Conservation (phyloP, 2,888 invertebrate species). For the Pegoplata infirma region DNA sequence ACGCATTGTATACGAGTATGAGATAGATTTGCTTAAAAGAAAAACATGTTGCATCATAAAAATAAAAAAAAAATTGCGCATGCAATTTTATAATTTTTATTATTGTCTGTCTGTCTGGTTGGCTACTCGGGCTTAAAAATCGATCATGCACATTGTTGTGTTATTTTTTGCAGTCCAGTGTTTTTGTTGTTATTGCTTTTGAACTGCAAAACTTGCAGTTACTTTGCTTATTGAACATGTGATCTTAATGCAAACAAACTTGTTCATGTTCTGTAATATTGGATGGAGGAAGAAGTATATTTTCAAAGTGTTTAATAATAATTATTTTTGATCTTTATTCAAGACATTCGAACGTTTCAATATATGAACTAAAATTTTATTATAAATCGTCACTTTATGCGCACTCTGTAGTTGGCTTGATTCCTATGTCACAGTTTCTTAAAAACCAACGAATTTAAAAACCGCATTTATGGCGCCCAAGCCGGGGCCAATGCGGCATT, state of each 20-base stretch:
- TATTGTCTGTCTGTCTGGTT: constrained; percentile 1
- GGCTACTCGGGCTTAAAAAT: constrained; percentile 50
- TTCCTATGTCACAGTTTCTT: too few species aligned
- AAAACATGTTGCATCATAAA: constrained; percentile 16
- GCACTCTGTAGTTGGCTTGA: too few species aligned
- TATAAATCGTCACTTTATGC: too few species aligned
- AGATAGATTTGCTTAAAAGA: background rate
- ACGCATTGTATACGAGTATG: background rate
- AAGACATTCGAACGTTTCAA: too few species aligned
- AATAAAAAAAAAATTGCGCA: constrained; percentile 30
- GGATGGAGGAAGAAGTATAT: background rate
- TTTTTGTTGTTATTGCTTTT: constrained; percentile 10
- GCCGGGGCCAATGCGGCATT: too few species aligned
- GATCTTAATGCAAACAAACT: constrained; percentile 10
- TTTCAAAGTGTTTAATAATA: too few species aligned
- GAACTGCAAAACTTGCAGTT: constrained; percentile 34
- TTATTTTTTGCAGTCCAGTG: constrained; percentile 13
- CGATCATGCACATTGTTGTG: constrained; percentile 51
- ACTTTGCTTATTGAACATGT: constrained; percentile 11
- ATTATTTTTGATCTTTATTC: too few species aligned
- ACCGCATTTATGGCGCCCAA: too few species aligned
- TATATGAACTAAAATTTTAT: too few species aligned
- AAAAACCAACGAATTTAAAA: too few species aligned
- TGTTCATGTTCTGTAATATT: constrained; percentile 37
- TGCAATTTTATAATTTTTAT: constrained; percentile 12